Evolutionary conservation across 1,140 invertebrate species (phyloP).

Genomic region (Caligus rogercresseyi): DNA sequence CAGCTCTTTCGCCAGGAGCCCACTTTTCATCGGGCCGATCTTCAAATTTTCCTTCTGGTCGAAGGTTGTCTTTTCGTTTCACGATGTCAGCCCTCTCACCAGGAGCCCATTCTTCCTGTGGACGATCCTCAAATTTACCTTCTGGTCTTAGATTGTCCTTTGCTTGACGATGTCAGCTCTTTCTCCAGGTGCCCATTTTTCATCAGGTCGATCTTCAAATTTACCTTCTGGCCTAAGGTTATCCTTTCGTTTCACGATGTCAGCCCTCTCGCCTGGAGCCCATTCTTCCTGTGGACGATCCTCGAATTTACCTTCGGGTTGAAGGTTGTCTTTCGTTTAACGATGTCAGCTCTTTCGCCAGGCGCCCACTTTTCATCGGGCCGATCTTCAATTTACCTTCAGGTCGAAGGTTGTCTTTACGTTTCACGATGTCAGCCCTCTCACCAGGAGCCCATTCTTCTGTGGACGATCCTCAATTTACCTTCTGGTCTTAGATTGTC

Average conservation of each 20-base stretch:
- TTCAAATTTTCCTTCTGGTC: conserved; percentile 42
- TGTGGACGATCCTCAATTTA: conserved; percentile 21
- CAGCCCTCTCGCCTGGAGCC: no score
- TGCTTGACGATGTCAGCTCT: conserved; percentile 30
- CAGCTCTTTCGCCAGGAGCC: conserved; percentile 27
- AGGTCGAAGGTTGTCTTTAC: conserved; percentile 25
- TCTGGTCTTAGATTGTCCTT: conserved; percentile 35
- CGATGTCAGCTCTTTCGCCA: conserved; percentile 19
- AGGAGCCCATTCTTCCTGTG: conserved; percentile 32
- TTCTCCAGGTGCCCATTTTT: conserved; percentile 26
- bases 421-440: conserved; percentile 27
- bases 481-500: conserved; percentile 26
- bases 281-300: conserved; percentile 24
- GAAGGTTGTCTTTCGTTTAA: background rate
- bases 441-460: conserved; percentile 24
- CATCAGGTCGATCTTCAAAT: conserved; percentile 28
- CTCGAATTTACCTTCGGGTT: conserved; percentile 37
- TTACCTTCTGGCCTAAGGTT: background rate
- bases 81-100: conserved; percentile 28
- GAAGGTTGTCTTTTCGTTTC: conserved; percentile 34
- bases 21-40: conserved; percentile 5
- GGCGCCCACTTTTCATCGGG: conserved; percentile 25
- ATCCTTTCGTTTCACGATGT: background rate
- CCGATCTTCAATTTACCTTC: conserved; percentile 39
- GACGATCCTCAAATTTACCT: conserved; percentile 22